Base-by-base conservation (phyloP, 1,140 invertebrate genomes). In the Polyergus mexicanus region DNA sequence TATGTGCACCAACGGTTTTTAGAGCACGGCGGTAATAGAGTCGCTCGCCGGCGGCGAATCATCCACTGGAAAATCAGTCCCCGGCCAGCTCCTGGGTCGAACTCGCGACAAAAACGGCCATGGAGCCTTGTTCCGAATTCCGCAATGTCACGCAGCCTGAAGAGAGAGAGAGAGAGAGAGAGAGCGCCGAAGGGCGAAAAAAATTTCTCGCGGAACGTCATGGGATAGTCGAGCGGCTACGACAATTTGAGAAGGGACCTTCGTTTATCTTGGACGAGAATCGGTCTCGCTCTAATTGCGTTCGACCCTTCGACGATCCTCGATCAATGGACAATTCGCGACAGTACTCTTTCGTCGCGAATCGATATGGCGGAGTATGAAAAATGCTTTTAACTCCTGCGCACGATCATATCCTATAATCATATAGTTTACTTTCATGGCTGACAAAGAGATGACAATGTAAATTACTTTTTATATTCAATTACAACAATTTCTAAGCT, bases 21-120 rank as follows among this genome's bases (percentile, higher is more conserved):
- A 51, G 44, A 84, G 41, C 63, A 66, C 25, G 51, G n/a, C 3
- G 11, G 51, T 77, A 88, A 88, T 71, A 72, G 66, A 85, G 75
- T 80, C 83, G 41, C 28, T 38, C 75, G 51, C 74, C 41, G 74
- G 63, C 35, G 54, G 65, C 28, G 54, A 71, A 44, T 16, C 66
- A 81, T 83, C 62, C 63, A 80, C 87, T 77, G 87, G 88, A 88
- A 89, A 89, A 89, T 89, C 81, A 60, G 51, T 51, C 47, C 32
- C 65, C 76, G 58, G 75, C 44, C 66, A 65, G 69, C 44, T 85
- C 19, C 38, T 58, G 47, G 47, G 41, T 81, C 32, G 47, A 25
- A 16, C 44, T 19, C 38, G 62, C 19, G 19, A 28, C 83, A 89
- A 88, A 88, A 89, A 88, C 87, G 28, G 16, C 5, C 47, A 13